Evolutionary conservation across 1,140 invertebrate species (phyloP).

Genomic region (Lysiphlebus fabarum): DNA sequence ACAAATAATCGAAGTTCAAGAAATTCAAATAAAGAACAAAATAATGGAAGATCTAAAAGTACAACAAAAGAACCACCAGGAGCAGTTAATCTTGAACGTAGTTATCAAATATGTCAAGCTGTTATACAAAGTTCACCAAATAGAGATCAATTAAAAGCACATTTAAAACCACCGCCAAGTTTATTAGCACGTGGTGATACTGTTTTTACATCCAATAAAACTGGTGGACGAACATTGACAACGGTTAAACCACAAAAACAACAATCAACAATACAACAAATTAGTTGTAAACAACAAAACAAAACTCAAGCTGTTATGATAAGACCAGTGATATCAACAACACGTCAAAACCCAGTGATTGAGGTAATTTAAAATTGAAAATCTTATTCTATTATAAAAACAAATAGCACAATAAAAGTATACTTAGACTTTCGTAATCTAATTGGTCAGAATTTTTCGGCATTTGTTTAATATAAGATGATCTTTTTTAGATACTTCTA

Average conservation of each 20-base stretch:
- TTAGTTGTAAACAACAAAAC: slow-evolving; percentile 41
- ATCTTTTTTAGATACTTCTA: too few relatives aligned
- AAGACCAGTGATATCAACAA: slow-evolving; percentile 37
- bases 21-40: slow-evolving; percentile 47
- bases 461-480: too few relatives aligned
- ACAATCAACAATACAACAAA: slow-evolving; percentile 39
- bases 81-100: slow-evolving; percentile 86
- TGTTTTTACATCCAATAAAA: slow-evolving; percentile 46
- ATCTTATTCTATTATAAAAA: too few relatives aligned
- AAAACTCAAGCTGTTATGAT: slow-evolving; percentile 51
- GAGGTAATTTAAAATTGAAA: too few relatives aligned
- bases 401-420: too few relatives aligned
- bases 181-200: slow-evolving; percentile 59
- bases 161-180: slow-evolving; percentile 78
- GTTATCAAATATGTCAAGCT: slow-evolving; percentile 93
- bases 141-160: slow-evolving; percentile 79
- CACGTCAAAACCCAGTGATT: too few relatives aligned
- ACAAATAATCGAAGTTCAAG: slow-evolving; percentile 50
- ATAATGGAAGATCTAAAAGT: slow-evolving; percentile 52
- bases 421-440: too few relatives aligned
- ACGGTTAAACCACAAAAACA: slow-evolving; percentile 52
- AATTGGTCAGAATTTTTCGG: too few relatives aligned
- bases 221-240: slow-evolving; percentile 48
- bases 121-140: slow-evolving; percentile 89
- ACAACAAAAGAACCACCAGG: slow-evolving; percentile 76